Evolutionary conservation across 23 tunicate genomes (phyloP).

Genomic region (Styela plicata): DNA sequence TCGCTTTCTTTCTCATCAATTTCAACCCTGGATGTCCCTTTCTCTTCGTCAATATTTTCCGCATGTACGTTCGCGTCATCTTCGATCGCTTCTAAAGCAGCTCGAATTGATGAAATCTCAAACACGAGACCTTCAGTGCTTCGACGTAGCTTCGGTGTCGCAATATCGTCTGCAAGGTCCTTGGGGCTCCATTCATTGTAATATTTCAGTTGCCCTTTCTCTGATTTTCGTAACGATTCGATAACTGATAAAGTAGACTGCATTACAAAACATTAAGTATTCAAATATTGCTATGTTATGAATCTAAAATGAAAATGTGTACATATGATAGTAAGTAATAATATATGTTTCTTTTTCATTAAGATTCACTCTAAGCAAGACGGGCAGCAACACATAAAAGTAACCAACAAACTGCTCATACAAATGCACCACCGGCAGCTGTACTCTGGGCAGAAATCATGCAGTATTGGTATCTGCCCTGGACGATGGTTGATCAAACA

Average conservation of each 20-base stretch:
- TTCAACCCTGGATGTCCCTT: conserved; percentile 1
- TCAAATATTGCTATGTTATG: too few relatives aligned
- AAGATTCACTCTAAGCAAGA: too few relatives aligned
- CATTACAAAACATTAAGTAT: too few relatives aligned
- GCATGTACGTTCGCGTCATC: conserved; percentile 4
- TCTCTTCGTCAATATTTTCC: not conserved
- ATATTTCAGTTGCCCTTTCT: conserved; percentile 24
- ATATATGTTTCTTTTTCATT: too few relatives aligned
- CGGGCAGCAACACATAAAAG: too few relatives aligned
- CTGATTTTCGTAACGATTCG: conserved; percentile 10
- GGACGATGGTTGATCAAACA: too few relatives aligned
- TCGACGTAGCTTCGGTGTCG: not conserved
- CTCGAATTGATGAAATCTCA: not conserved
- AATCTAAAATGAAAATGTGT: too few relatives aligned
- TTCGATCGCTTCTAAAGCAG: conserved; percentile 29
- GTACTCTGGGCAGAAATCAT: too few relatives aligned
- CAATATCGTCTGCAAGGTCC: not conserved
- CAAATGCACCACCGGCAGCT: too few relatives aligned
- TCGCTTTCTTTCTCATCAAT: not conserved
- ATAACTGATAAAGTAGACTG: not conserved
- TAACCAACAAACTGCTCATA: too few relatives aligned
- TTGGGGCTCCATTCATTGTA: conserved; percentile 13
- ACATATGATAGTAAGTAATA: too few relatives aligned
- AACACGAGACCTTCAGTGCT: not conserved
- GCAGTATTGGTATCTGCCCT: too few relatives aligned